Percentiles rank a stretch among this genome's conserved stretches.
These are phyloP conservation scores for Burhinus oedicnemus DNA, from an alignment of 2,113 vertebrate genomes.

Conservation along the genomic window DNA sequence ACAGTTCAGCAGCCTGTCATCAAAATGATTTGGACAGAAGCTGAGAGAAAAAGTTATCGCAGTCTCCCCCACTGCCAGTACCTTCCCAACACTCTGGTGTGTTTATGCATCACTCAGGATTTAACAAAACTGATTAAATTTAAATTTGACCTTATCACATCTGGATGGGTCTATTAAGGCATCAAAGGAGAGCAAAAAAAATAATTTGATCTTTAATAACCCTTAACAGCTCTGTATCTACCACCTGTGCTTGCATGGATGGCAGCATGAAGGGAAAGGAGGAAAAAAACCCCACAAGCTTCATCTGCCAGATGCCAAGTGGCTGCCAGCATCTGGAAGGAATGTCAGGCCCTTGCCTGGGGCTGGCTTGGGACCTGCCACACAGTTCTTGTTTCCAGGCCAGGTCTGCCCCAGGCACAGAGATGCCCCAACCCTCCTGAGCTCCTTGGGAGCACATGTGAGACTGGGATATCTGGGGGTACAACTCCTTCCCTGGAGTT, in stretches of 20 bases:
- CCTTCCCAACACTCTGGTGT: background rate
- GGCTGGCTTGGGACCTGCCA: background rate
- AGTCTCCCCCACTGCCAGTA: background rate
- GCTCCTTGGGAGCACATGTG: accelerated
- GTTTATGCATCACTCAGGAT: constrained; percentile 23
- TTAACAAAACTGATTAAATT: constrained; percentile 53
- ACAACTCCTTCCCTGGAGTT: background rate
- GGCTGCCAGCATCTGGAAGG: background rate
- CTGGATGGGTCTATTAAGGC: background rate
- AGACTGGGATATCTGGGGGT: background rate
- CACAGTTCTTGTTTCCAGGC: background rate
- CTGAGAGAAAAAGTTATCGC: background rate
- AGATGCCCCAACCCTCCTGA: background rate
- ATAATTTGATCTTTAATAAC: background rate
- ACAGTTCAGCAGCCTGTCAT: constrained; percentile 31
- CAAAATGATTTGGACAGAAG: background rate
- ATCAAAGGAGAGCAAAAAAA: constrained; percentile 19
- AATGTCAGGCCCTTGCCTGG: accelerated
- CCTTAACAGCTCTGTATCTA: background rate
- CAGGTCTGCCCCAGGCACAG: background rate
- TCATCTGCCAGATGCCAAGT: accelerated
- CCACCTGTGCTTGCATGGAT: background rate
- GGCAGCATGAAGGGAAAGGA: background rate
- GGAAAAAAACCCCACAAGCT: background rate
- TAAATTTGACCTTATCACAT: constrained; percentile 56